Conservation (phyloP, 2,113 vertebrate genomes). For the Pitta sordida region DNA sequence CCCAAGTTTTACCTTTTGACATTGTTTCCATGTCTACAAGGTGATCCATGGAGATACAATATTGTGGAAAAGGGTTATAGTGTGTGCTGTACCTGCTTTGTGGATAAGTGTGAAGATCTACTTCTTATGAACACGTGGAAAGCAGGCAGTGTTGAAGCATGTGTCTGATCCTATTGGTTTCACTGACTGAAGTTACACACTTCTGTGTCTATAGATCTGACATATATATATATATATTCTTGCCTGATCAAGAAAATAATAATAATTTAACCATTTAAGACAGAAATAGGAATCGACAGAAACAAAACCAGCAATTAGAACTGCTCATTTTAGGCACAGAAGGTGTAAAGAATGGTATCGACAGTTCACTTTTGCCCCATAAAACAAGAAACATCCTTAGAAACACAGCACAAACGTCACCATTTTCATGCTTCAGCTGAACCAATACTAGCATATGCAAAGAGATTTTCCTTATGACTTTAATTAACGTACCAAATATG, state of each 20-base stretch:
- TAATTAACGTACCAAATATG: background rate
- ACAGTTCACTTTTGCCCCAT: background rate
- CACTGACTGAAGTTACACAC: background rate
- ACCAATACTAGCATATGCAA: background rate
- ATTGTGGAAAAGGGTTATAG: background rate
- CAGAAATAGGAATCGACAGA: background rate
- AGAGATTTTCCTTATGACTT: background rate
- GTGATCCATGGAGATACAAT: too few relatives aligned
- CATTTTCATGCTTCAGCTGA: background rate
- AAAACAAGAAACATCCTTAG: background rate
- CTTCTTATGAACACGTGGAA: background rate
- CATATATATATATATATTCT: background rate
- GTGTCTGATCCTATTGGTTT: background rate
- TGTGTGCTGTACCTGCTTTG: accelerated
- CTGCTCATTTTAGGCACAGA: background rate
- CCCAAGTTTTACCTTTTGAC: background rate
- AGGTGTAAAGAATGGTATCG: background rate
- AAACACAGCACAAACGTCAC: background rate
- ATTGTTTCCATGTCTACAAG: background rate
- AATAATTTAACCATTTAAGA: background rate
- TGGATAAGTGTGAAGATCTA: background rate
- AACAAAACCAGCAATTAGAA: background rate
- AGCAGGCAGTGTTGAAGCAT: background rate
- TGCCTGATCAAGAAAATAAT: background rate
- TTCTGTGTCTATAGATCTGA: background rate